A percentile compares a stretch with the other conserved stretches of the same genome.
Evolutionary conservation across 2,113 vertebrate genomes (phyloP).

Genomic region (Gobius niger): DNA sequence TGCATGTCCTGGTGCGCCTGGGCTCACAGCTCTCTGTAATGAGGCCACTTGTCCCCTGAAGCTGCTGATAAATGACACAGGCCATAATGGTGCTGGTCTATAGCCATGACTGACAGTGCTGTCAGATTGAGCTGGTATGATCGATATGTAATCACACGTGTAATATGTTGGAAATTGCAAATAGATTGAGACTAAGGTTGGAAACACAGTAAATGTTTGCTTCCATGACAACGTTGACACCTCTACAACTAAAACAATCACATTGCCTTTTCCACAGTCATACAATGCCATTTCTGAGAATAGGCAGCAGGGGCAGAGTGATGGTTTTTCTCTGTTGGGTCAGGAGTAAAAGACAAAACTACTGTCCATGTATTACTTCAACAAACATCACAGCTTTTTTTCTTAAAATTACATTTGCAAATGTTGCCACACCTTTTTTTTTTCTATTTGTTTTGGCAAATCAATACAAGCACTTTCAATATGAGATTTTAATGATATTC

Average conservation of each 20-base stretch:
- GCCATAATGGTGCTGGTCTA: slow-evolving; percentile 24
- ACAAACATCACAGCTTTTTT: neutral
- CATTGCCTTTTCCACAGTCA: no score
- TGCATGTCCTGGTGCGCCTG: slow-evolving; percentile 25
- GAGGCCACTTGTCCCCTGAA: slow-evolving; percentile 41
- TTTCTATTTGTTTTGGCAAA: neutral
- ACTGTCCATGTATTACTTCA: no score
- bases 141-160: neutral
- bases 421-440: neutral
- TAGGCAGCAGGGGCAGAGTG: no score
- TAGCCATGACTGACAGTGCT: slow-evolving; percentile 45
- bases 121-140: neutral
- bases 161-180: no score
- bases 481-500: neutral
- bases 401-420: neutral
- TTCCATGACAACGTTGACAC: neutral
- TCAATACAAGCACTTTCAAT: neutral
- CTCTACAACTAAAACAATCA: no score
- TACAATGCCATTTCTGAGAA: no score
- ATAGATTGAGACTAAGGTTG: neutral
- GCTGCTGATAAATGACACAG: slow-evolving; percentile 48
- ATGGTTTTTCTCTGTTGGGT: no score
- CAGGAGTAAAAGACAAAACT: no score
- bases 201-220: neutral
- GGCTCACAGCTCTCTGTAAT: slow-evolving; percentile 44